phyloP scores from a whole-genome alignment of 2,888 invertebrate species.

The Lobophora halterata region DNA sequence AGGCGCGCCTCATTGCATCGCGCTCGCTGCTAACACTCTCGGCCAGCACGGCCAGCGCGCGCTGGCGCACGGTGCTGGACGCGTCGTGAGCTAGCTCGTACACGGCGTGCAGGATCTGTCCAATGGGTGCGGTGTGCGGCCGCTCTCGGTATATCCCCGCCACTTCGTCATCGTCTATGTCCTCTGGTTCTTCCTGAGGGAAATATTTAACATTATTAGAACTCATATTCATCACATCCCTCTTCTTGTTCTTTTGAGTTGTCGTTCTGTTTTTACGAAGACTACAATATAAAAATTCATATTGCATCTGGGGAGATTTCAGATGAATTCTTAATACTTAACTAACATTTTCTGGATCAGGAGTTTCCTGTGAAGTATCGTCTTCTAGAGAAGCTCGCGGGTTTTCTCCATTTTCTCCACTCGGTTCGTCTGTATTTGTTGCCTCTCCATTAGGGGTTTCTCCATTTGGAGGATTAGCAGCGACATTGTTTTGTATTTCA shows the following conservation, averaged over 20 bases:
- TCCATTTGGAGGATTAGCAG: constrained; percentile 16
- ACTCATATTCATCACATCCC: no score
- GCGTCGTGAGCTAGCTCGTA: constrained; percentile 77
- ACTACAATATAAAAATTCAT: no score
- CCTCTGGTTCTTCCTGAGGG: constrained; percentile 35
- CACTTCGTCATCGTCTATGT: constrained; percentile 46
- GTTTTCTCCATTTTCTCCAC: no score
- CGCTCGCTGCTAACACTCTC: constrained; percentile 64
- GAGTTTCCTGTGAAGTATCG: no score
- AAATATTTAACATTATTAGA: no score
- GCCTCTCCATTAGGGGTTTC: background rate
- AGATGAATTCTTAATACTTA: no score
- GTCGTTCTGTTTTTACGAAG: no score
- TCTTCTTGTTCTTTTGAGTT: no score
- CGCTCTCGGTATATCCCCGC: constrained; percentile 44
- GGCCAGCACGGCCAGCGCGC: constrained; percentile 81
- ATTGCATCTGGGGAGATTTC: no score
- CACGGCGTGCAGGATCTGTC: constrained; percentile 68
- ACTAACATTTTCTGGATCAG: no score
- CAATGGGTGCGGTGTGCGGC: constrained; percentile 52
- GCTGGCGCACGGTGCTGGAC: constrained; percentile 81
- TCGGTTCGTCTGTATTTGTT: no score
- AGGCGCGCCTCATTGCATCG: constrained; percentile 43
- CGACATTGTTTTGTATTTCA: constrained; percentile 11
- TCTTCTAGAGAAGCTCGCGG: no score